These are phyloP conservation scores for Furnarius figulus DNA, from an alignment of 2,113 vertebrate species.

Conservation along the genomic window DNA sequence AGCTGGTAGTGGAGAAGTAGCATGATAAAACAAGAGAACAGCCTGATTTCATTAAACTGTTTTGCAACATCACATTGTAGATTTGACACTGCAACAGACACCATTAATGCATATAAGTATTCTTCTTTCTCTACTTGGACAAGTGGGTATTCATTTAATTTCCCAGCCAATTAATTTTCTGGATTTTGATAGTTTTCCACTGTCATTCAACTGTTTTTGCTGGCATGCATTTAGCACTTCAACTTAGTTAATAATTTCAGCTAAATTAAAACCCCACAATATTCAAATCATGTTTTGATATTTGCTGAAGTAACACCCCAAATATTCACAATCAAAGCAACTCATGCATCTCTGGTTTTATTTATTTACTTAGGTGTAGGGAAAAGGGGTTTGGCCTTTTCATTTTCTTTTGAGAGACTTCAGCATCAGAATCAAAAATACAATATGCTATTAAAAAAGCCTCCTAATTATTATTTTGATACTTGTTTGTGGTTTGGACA, in stretches of 20 bases:
- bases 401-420: not conserved
- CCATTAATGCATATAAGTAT: not conserved
- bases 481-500: not conserved
- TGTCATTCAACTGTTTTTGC: not conserved
- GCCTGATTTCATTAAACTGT: not conserved
- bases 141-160: not conserved
- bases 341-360: not conserved
- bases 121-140: not conserved
- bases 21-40: not conserved
- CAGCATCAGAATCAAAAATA: not conserved
- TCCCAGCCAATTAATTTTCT: not conserved
- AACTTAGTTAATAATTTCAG: not conserved
- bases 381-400: not conserved
- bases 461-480: not conserved
- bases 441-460: not conserved
- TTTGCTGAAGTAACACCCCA: not conserved
- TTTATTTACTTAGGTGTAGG: not conserved
- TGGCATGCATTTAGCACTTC: not conserved
- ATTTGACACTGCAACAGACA: not conserved
- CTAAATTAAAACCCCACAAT: not conserved
- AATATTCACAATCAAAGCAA: not conserved
- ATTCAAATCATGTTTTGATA: not conserved
- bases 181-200: not conserved
- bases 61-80: not conserved
- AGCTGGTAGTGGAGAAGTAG: not conserved